Evolutionary conservation across 2,113 vertebrate genomes (phyloP), one percentile per base, ranked within the genome.

Genomic region (human): DNA sequence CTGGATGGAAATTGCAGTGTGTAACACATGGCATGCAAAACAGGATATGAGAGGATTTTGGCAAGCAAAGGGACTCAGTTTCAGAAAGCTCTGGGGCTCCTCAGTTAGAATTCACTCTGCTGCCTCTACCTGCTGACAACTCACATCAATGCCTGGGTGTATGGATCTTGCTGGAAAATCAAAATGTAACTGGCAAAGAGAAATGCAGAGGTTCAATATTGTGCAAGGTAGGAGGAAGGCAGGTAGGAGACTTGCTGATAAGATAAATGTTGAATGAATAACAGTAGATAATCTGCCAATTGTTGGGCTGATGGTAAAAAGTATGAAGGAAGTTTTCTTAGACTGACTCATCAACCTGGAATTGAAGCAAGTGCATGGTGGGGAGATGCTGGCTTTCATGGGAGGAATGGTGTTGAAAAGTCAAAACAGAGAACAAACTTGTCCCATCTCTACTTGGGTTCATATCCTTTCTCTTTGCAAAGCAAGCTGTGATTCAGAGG

Each of bases 101-200:
- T 4, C 2, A 4, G 45, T 45, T 45, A 45, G 66, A 48, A 13
- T 70, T 25, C 27, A 3, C n/a, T 22, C 35, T 17, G 35, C 18
- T 2, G 1, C 8, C 22, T 23, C 13, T 17, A 9, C 12, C 18
- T 81, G 18, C 5, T 20, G 9, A 8, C 2, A 4, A 4, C 18
- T 6, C 45, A 30, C 35, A 14, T 9, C 17, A 8, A 14, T 23
- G 18, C 23, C 38, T 61, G 38, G 16, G 10, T 16, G 20, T 22
- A 10, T 32, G 17, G 11, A 12, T 55, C n/a, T 73, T 12, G 40
- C 52, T 10, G 8, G 10, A 20, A 32, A 30, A 6, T 12, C 1
- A 8, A 18, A 38, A 30, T 14, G 2, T 27, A 45, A 61, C 7
- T 1, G 18, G 14, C 8, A 8, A 72, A 12, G 14, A 10, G n/a